phyloP scores from a whole-genome alignment of 2,797 vertebrate species.

The Tapera naevia region DNA sequence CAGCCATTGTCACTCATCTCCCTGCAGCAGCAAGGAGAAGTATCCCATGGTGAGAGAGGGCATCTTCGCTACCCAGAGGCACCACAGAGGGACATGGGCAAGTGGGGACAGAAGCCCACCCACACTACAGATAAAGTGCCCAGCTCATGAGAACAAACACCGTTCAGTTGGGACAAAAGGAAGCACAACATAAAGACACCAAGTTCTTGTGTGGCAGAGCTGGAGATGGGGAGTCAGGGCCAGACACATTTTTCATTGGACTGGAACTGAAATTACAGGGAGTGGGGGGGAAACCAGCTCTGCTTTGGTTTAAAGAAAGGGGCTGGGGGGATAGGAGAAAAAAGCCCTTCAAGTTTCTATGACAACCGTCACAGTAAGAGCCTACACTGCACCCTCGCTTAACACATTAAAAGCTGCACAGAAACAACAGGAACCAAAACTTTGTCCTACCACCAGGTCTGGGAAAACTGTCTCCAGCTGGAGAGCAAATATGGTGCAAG shows the following conservation, averaged over 20 bases:
- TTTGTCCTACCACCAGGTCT: neutral
- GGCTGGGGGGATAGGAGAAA: neutral
- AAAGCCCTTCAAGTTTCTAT: conserved; percentile 56
- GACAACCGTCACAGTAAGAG: conserved; percentile 27
- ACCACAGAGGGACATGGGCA: accelerated
- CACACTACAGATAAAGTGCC: accelerated
- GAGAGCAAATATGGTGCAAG: neutral
- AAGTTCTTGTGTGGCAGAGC: neutral
- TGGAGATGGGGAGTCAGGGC: neutral
- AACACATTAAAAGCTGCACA: conserved; percentile 4
- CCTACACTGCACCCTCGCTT: neutral
- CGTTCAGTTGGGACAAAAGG: neutral
- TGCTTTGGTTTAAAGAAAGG: conserved; percentile 3
- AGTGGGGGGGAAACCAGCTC: neutral
- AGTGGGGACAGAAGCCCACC: neutral
- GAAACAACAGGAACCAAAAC: neutral
- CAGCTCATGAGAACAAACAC: accelerated
- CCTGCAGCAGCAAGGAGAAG: neutral
- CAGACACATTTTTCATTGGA: conserved; percentile 2
- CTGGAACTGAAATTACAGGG: neutral
- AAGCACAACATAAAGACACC: neutral
- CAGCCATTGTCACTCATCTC: accelerated
- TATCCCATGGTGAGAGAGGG: accelerated
- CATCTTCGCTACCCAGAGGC: neutral
- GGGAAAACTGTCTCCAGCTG: neutral